phyloP scores from a whole-genome alignment of 1,140 invertebrate genomes.

The Drosophila elegans region DNA sequence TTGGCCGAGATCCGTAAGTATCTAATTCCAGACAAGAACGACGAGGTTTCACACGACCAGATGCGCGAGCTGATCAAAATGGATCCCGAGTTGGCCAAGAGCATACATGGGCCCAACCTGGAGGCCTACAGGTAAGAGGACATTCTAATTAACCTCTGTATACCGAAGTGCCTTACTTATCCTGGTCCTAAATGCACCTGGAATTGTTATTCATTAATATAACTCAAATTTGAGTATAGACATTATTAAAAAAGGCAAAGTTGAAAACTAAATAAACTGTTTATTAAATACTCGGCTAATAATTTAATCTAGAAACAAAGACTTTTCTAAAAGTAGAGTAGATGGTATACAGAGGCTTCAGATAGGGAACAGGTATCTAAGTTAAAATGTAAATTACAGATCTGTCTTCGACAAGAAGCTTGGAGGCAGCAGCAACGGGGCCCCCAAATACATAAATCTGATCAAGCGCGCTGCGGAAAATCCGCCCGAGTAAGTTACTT shows the following conservation, averaged over 20 bases:
- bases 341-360: not conserved
- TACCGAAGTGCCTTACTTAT: too few relatives aligned
- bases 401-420: slow-evolving; percentile 77
- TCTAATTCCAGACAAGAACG: slow-evolving; percentile 88
- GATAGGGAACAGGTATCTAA: not conserved
- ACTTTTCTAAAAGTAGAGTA: not conserved
- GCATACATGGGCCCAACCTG: slow-evolving; percentile 63
- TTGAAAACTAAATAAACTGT: too few relatives aligned
- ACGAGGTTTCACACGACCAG: slow-evolving; percentile 81
- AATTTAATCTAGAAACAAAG: not conserved
- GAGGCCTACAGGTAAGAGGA: slow-evolving; percentile 63
- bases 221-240: too few relatives aligned
- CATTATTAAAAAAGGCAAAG: too few relatives aligned
- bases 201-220: too few relatives aligned
- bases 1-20: slow-evolving; percentile 91
- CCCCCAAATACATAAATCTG: slow-evolving; percentile 65
- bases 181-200: not conserved
- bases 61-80: slow-evolving; percentile 81
- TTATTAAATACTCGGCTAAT: too few relatives aligned
- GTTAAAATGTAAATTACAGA: slow-evolving; percentile 23
- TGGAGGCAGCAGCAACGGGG: slow-evolving; percentile 49
- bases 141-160: not conserved
- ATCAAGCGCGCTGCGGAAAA: slow-evolving; percentile 75
- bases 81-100: slow-evolving; percentile 76
- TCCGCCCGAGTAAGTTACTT: slow-evolving; percentile 81